A percentile compares a stretch with the other conserved stretches of the same genome.
Evolutionary conservation across 2,797 vertebrate species (phyloP).

Genomic region (Sebastolobus altivelis): DNA sequence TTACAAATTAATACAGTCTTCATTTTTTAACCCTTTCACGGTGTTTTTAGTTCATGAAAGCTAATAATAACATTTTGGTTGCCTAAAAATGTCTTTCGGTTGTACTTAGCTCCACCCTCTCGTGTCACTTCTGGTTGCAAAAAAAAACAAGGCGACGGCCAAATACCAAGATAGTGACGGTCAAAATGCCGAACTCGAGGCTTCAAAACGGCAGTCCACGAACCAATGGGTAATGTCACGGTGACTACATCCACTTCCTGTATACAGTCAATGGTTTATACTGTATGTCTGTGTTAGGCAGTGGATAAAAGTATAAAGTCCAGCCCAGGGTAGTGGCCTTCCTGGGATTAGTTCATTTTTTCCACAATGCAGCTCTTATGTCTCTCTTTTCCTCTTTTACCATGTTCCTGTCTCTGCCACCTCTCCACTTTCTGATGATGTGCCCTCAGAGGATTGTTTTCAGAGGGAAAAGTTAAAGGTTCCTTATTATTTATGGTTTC

Average conservation of each 20-base stretch:
- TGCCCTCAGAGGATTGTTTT: conserved; percentile 76
- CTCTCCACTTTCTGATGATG: conserved; percentile 60
- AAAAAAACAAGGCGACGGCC: too few relatives aligned
- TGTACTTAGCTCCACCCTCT: fast-evolving
- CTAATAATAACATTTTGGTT: background rate
- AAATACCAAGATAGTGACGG: too few relatives aligned
- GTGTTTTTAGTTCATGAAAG: background rate
- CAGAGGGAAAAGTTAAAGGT: conserved; percentile 65
- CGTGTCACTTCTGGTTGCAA: too few relatives aligned
- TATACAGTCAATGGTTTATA: background rate
- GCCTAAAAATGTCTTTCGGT: background rate
- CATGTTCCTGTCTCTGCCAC: conserved; percentile 42
- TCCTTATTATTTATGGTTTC: conserved; percentile 66
- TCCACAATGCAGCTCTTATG: conserved; percentile 69
- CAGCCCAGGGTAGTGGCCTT: conserved; percentile 50
- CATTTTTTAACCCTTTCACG: background rate
- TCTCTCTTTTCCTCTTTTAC: conserved; percentile 32
- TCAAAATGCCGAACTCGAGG: too few relatives aligned
- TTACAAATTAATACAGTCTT: too few relatives aligned
- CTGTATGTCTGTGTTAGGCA: conserved; percentile 21
- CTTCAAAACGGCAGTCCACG: too few relatives aligned
- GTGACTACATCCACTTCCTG: fast-evolving
- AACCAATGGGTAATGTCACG: too few relatives aligned
- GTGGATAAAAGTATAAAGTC: conserved; percentile 25
- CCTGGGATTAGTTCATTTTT: conserved; percentile 77